Evolutionary conservation across 2,797 vertebrate species (phyloP).

Genomic region (Distichodus sexfasciatus): DNA sequence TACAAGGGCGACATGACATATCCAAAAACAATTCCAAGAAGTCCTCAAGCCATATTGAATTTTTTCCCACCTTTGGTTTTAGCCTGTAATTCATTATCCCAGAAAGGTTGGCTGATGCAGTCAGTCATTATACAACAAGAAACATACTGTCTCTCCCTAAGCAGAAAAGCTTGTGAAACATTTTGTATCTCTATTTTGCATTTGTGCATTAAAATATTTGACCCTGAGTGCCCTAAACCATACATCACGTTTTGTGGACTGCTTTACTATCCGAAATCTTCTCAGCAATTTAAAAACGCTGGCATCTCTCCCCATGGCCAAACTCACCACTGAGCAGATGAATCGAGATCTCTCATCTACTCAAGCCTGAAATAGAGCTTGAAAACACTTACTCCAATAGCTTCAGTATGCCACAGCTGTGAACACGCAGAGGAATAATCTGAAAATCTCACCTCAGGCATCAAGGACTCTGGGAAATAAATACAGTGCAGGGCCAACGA

Average conservation of each 20-base stretch:
- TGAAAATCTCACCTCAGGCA: conserved; percentile 37
- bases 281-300: conserved; percentile 1
- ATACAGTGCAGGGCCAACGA: conserved; percentile 41
- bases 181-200: neutral
- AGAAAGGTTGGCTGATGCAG: neutral
- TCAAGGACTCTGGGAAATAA: conserved; percentile 42
- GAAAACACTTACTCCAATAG: conserved; percentile 53
- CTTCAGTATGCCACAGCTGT: conserved; percentile 55
- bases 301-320: conserved; percentile 18
- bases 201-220: neutral
- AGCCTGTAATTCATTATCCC: neutral
- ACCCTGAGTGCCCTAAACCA: neutral
- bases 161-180: neutral
- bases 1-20: conserved; percentile 13
- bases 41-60: neutral
- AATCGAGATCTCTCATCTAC: conserved; percentile 26
- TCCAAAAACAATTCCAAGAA: conserved; percentile 3
- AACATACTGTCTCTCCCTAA: neutral
- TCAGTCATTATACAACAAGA: conserved; percentile 3
- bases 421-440: conserved; percentile 47
- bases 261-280: conserved; percentile 11
- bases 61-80: neutral
- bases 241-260: conserved; percentile 12
- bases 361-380: conserved; percentile 29
- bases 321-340: conserved; percentile 23